A percentile compares a stretch with the other conserved stretches of the same genome.
Evolutionary conservation across 2,113 vertebrate genomes (phyloP).

Genomic region (Candoia aspera): DNA sequence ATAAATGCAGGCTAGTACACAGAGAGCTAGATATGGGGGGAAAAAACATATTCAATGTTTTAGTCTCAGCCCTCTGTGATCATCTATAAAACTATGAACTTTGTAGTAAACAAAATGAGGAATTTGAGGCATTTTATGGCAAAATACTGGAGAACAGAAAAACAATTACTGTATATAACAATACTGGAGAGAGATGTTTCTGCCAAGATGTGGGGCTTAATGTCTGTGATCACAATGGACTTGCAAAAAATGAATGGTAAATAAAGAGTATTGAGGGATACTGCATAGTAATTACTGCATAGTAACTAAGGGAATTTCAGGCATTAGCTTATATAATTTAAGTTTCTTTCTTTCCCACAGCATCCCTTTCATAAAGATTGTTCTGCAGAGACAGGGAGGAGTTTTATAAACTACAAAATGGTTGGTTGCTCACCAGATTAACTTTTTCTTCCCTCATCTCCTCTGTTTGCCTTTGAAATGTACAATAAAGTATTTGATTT

Average conservation of each 20-base stretch:
- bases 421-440: slow-evolving; percentile 30
- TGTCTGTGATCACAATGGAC: not conserved
- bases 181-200: not conserved
- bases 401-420: slow-evolving; percentile 11
- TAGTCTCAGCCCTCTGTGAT: not conserved
- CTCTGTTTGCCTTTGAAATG: slow-evolving; percentile 35
- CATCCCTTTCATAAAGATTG: not conserved
- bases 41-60: not conserved
- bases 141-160: slow-evolving; percentile 6
- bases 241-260: not conserved
- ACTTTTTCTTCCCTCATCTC: slow-evolving; percentile 21
- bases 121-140: not conserved
- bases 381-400: not conserved
- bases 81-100: slow-evolving; percentile 1
- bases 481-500: slow-evolving; percentile 37
- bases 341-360: not conserved
- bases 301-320: not conserved
- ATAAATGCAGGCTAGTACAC: not conserved
- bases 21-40: not conserved
- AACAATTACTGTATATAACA: not conserved
- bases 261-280: not conserved
- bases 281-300: not conserved
- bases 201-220: not conserved
- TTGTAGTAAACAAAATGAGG: not conserved
- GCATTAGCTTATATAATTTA: not conserved